phyloP scores from a whole-genome alignment of 2,113 vertebrate species.

The Haplochromis vanheusdeni region DNA sequence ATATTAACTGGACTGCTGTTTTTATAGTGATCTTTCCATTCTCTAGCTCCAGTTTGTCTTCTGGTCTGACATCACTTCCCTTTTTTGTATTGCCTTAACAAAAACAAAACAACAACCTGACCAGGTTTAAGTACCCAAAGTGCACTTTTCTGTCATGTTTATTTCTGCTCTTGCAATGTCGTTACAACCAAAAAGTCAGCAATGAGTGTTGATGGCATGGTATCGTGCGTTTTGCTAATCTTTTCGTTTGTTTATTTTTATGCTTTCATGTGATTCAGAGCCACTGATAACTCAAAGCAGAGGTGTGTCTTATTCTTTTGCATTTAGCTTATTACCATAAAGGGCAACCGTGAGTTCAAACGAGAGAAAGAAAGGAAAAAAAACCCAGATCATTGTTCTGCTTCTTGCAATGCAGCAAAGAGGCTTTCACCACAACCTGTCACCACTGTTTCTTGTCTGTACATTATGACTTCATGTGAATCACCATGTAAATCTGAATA shows the following conservation, averaged over 20 bases:
- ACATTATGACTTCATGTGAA: slow-evolving; percentile 17
- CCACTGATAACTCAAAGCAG: neutral
- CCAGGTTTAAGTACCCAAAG: neutral
- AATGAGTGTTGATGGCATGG: neutral
- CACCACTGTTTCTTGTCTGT: neutral
- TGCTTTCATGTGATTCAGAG: neutral
- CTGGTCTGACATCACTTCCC: neutral
- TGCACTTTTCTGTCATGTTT: slow-evolving; percentile 3
- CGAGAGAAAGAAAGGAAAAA: neutral
- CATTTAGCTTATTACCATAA: neutral
- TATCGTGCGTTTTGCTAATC: neutral
- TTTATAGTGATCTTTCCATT: neutral
- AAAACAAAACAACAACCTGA: neutral
- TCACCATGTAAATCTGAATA: slow-evolving; percentile 43
- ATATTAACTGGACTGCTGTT: neutral
- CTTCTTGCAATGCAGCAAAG: neutral
- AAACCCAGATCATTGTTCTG: neutral
- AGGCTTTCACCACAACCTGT: neutral
- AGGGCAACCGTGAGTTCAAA: neutral
- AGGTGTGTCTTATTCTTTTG: neutral
- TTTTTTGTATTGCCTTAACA: neutral
- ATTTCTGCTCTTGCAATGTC: neutral
- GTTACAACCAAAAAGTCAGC: neutral
- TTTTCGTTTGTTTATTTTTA: neutral
- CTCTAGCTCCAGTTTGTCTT: neutral